Percentiles rank a stretch among this genome's conserved stretches.
These are phyloP conservation scores for Talpa occidentalis DNA, from an alignment of 2,113 vertebrate genomes.

Conservation along the genomic window DNA sequence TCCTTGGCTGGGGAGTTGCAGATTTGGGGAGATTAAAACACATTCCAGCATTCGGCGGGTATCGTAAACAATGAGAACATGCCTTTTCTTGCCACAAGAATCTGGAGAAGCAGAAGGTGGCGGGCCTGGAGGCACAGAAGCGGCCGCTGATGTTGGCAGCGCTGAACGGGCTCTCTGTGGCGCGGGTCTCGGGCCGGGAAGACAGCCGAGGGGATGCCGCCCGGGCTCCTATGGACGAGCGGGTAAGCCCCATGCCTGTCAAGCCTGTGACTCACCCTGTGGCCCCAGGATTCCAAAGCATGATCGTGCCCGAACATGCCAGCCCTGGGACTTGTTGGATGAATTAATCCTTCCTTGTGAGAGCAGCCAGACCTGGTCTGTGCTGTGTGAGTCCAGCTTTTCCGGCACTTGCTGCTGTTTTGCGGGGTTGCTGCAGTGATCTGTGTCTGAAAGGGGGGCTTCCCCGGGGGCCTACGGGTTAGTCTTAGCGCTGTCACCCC, in stretches of 20 bases:
- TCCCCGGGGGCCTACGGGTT: background rate
- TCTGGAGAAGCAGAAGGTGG: conserved; percentile 98
- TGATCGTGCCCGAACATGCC: background rate
- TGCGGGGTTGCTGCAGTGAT: background rate
- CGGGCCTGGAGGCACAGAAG: conserved; percentile 95
- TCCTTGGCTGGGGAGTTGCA: conserved; percentile 87
- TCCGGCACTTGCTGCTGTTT: background rate
- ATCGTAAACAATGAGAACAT: conserved; percentile 88
- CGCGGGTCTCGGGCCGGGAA: conserved; percentile 92
- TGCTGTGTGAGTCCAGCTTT: background rate
- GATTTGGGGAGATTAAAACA: conserved; percentile 89
- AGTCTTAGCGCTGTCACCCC: no score
- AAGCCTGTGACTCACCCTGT: background rate
- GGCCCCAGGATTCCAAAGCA: background rate
- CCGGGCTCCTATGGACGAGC: conserved; percentile 92
- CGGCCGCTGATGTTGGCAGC: conserved; percentile 97
- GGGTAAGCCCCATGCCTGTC: conserved; percentile 87
- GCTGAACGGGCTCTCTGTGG: conserved; percentile 94
- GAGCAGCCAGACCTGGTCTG: background rate
- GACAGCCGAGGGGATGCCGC: conserved; percentile 86
- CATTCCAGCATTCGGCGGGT: conserved; percentile 88
- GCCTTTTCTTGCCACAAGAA: conserved; percentile 95
- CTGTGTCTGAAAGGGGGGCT: background rate
- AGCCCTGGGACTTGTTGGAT: background rate
- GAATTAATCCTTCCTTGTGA: background rate